Percentiles rank a stretch among this genome's conserved stretches.
Conservation (phyloP, 1,140 invertebrate species). For the Drosophila kepulauana region DNA sequence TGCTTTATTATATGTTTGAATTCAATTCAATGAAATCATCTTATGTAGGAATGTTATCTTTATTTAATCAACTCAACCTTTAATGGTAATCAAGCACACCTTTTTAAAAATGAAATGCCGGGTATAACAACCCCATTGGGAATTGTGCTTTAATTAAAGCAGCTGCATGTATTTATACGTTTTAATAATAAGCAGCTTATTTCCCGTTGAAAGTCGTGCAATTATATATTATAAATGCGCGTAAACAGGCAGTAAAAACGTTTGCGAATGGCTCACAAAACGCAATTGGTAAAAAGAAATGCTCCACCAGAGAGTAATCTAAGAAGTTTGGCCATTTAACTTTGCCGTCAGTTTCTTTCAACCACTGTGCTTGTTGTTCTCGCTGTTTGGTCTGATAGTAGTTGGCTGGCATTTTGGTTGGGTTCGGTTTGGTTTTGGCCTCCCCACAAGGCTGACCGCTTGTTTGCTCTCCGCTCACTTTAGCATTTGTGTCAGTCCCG, state of each 20-base stretch:
- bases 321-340: background rate
- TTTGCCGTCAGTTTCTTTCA: background rate
- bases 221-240: no score
- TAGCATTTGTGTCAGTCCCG: slow-evolving; percentile 35
- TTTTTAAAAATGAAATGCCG: no score
- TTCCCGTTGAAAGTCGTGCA: no score
- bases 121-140: no score
- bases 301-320: background rate
- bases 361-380: slow-evolving; percentile 18
- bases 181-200: no score
- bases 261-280: background rate
- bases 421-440: slow-evolving; percentile 7
- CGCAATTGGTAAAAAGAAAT: background rate
- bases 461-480: slow-evolving; percentile 15
- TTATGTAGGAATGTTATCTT: no score
- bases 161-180: no score
- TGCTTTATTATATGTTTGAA: no score
- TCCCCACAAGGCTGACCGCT: slow-evolving; percentile 42
- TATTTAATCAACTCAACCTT: no score
- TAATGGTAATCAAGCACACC: no score
- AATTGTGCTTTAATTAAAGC: no score
- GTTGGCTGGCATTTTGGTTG: slow-evolving; percentile 2
- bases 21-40: no score
- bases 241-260: background rate
- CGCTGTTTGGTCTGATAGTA: slow-evolving; percentile 2